Percentiles rank a stretch among this genome's conserved stretches.
These are phyloP conservation scores for Coenonympha glycerion DNA, from an alignment of 2,888 invertebrate species.

Conservation along the genomic window DNA sequence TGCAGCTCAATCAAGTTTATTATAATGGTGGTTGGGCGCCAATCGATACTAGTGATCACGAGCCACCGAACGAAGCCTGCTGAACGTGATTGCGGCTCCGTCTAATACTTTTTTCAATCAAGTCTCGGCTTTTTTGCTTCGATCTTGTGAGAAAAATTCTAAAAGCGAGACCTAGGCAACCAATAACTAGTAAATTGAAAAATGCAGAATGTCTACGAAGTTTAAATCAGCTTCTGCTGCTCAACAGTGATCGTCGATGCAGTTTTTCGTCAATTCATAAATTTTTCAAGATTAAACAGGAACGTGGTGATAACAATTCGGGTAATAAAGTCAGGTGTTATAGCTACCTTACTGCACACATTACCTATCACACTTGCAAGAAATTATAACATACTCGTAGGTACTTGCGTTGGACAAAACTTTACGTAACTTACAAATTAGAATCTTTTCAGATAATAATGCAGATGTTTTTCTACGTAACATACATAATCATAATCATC, in stretches of 20 bases:
- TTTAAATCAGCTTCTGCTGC: too few species aligned
- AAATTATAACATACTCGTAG: too few species aligned
- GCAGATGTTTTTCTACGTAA: too few species aligned
- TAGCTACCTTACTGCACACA: background rate
- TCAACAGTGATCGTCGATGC: too few species aligned
- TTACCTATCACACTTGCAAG: background rate
- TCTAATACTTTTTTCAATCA: slow-evolving; percentile 11
- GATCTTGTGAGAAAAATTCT: slow-evolving; percentile 5
- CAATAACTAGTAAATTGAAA: background rate
- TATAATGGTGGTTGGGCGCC: background rate
- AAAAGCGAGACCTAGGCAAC: background rate
- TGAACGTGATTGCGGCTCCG: slow-evolving; percentile 21
- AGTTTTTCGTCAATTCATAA: too few species aligned
- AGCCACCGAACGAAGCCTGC: slow-evolving; percentile 5
- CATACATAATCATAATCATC: too few species aligned
- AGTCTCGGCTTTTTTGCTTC: slow-evolving; percentile 5
- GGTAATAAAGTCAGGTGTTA: too few species aligned
- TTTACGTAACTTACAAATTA: too few species aligned
- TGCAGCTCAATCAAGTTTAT: background rate
- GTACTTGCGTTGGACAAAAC: too few species aligned
- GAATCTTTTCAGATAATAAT: too few species aligned
- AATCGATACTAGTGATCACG: slow-evolving; percentile 11
- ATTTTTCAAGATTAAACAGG: too few species aligned
- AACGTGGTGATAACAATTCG: too few species aligned
- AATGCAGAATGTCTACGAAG: background rate